Percentiles rank a stretch among this genome's conserved stretches.
Evolutionary conservation across 2,888 invertebrate genomes (phyloP).

Genomic region (Boloria euphrosyne): DNA sequence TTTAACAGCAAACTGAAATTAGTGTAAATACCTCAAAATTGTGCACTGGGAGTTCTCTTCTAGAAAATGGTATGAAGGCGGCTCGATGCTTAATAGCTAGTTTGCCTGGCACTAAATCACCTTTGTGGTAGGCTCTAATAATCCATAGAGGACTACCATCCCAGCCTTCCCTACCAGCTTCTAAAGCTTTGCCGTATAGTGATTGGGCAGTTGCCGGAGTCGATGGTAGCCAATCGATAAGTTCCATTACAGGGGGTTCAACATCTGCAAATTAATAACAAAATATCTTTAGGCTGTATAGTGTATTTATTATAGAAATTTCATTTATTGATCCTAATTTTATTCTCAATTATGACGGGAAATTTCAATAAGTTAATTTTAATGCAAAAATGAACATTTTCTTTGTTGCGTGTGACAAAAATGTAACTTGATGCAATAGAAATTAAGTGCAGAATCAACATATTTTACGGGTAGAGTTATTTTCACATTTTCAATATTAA

Average conservation of each 20-base stretch:
- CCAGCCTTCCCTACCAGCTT: slow-evolving; percentile 72
- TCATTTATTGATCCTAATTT: neutral
- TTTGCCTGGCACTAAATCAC: slow-evolving; percentile 71
- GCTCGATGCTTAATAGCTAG: slow-evolving; percentile 64
- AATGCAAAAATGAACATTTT: too few species aligned
- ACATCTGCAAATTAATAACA: slow-evolving; percentile 32
- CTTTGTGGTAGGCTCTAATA: slow-evolving; percentile 69
- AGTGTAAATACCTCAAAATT: slow-evolving; percentile 67
- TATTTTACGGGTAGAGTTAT: neutral
- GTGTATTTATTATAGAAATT: neutral
- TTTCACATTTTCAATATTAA: neutral
- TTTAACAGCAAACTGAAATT: too few species aligned
- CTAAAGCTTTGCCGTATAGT: slow-evolving; percentile 58
- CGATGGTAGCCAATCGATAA: slow-evolving; percentile 62
- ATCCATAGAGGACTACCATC: slow-evolving; percentile 73
- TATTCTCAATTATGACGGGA: too few species aligned
- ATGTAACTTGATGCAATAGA: neutral
- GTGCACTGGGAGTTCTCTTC: slow-evolving; percentile 69
- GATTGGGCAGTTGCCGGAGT: slow-evolving; percentile 54
- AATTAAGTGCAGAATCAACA: neutral
- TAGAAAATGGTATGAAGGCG: slow-evolving; percentile 65
- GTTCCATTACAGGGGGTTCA: slow-evolving; percentile 29
- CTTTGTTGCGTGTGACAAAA: too few species aligned
- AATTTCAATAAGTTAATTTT: too few species aligned
- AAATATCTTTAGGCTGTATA: neutral